Evolutionary conservation across 2,113 vertebrate genomes (phyloP).

Genomic region (Python bivittatus): DNA sequence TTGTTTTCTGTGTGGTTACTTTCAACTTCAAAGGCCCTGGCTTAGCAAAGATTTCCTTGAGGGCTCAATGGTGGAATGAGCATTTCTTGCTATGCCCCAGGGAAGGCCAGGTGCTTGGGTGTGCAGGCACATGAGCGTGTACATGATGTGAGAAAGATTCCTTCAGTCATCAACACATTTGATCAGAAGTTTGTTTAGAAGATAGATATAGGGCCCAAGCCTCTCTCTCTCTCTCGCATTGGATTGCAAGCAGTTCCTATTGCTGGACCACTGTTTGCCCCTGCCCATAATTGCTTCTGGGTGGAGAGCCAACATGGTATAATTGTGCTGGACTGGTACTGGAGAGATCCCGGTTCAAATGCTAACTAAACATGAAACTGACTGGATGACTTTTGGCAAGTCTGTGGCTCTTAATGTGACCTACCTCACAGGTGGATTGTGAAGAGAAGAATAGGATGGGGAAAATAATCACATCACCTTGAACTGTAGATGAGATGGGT

Average conservation of each 20-base stretch:
- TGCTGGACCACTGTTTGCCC: not conserved
- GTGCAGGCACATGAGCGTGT: not conserved
- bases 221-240: not conserved
- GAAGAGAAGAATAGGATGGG: not conserved
- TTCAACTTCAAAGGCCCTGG: slow-evolving; percentile 40
- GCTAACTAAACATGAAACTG: not conserved
- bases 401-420: not conserved
- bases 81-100: slow-evolving; percentile 14
- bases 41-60: slow-evolving; percentile 21
- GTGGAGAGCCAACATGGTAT: not conserved
- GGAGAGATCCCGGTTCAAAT: not conserved
- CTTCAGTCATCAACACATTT: not conserved
- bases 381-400: not conserved
- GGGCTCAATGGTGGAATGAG: not conserved
- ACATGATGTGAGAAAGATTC: not conserved
- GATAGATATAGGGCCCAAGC: not conserved
- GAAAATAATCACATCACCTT: not conserved
- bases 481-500: not conserved
- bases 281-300: not conserved
- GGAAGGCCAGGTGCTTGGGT: rapidly evolving
- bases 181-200: not conserved
- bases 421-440: not conserved
- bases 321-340: not conserved
- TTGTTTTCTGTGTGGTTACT: not conserved
- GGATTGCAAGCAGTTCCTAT: not conserved